Conservation (phyloP, 1,140 invertebrate genomes). For the Neoseiulus cucumeris region DNA sequence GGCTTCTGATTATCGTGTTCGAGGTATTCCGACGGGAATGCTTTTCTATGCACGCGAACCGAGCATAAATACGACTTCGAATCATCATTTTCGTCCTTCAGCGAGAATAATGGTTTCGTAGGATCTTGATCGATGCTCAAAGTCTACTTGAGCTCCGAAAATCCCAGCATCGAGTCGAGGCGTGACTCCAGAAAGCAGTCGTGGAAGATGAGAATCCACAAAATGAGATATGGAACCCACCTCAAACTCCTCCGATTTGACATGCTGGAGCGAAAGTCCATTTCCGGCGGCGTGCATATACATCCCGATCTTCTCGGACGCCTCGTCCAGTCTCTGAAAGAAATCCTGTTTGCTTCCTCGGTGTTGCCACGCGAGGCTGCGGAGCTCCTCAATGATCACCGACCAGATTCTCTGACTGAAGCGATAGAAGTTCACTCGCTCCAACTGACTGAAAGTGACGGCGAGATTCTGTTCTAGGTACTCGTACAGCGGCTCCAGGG, state of each 20-base stretch:
- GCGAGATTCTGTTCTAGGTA: constrained; percentile 57
- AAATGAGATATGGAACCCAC: constrained; percentile 33
- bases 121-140: too few relatives aligned
- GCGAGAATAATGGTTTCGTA: too few relatives aligned
- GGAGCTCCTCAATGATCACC: constrained; percentile 54
- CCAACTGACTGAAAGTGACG: constrained; percentile 48
- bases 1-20: too few relatives aligned
- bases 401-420: constrained; percentile 56
- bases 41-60: too few relatives aligned
- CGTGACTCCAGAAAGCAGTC: too few relatives aligned
- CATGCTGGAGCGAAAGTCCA: constrained; percentile 49
- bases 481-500: constrained; percentile 63
- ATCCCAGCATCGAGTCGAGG: too few relatives aligned
- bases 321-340: constrained; percentile 64
- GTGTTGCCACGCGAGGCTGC: constrained; percentile 52
- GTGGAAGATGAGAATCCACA: too few relatives aligned
- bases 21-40: too few relatives aligned
- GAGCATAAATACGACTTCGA: too few relatives aligned
- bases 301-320: constrained; percentile 56
- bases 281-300: constrained; percentile 73
- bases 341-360: constrained; percentile 53
- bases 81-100: too few relatives aligned
- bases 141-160: too few relatives aligned
- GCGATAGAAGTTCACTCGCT: constrained; percentile 60
- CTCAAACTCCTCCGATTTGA: constrained; percentile 38